Conservation (phyloP, 2,888 invertebrate genomes). For the Aricia artaxerxes region DNA sequence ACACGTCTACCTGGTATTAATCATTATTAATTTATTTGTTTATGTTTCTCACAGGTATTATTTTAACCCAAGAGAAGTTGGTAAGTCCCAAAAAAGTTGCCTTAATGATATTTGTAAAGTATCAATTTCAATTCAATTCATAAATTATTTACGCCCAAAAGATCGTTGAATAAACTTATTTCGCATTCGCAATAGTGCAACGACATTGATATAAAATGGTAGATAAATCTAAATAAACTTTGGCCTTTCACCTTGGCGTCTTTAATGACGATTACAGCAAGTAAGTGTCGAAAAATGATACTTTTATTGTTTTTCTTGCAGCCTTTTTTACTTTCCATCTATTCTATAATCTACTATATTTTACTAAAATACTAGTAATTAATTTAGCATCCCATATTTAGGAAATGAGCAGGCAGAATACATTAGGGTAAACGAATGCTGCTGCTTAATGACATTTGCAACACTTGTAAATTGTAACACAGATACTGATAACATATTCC, state of each 20-base stretch:
- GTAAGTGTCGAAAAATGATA: not conserved
- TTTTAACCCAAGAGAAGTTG: not conserved
- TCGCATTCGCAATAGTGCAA: conserved; percentile 19
- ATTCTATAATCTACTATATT: not conserved
- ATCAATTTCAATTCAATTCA: not conserved
- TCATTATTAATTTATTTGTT: not conserved
- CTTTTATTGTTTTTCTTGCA: not conserved
- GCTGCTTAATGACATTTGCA: not conserved
- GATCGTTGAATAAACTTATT: conserved; percentile 15
- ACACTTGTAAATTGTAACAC: no score
- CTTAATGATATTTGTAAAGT: not conserved
- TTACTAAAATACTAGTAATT: no score
- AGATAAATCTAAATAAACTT: not conserved
- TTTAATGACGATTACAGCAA: not conserved
- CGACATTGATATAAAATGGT: not conserved
- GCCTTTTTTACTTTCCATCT: not conserved
- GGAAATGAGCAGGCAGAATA: not conserved
- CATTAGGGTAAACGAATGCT: not conserved
- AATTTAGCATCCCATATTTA: not conserved
- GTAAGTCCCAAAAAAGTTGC: not conserved
- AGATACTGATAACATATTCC: no score
- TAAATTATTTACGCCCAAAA: conserved; percentile 18
- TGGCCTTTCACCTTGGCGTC: conserved; percentile 11
- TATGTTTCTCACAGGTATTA: not conserved
- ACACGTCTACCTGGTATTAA: no score